Percentiles rank a stretch among this genome's conserved stretches.
phyloP scores from a whole-genome alignment of 37 sponge, comb jelly and placozoan genomes.

The Theonella swinhoei region DNA sequence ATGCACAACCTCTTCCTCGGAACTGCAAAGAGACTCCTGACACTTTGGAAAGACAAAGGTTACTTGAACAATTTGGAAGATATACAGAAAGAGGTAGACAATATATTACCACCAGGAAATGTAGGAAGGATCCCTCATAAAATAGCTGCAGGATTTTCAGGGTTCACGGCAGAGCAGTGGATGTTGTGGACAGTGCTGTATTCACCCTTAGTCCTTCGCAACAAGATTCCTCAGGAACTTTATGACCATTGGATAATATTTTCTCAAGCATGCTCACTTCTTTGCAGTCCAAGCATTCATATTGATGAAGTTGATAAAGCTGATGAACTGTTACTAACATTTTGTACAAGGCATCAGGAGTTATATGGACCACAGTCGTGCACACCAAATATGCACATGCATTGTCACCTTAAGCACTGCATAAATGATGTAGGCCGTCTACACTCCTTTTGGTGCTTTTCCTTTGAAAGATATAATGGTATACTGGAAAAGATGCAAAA shows the following conservation, averaged over 20 bases:
- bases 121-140: constrained; percentile 56
- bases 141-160: constrained; percentile 40
- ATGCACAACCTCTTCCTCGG: constrained; percentile 59
- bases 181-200: constrained; percentile 46
- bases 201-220: constrained; percentile 16
- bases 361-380: constrained; percentile 39
- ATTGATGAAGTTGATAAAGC: constrained; percentile 19
- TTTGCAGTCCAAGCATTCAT: constrained; percentile 8
- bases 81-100: constrained; percentile 33
- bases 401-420: constrained; percentile 46
- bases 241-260: constrained; percentile 52
- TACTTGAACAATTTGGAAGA: constrained; percentile 13
- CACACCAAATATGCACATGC: constrained; percentile 61
- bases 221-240: constrained; percentile 9
- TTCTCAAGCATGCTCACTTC: constrained; percentile 41
- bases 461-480: constrained; percentile 69
- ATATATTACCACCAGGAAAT: constrained; percentile 13
- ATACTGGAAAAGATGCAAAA: constrained; percentile 10
- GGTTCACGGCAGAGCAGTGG: constrained; percentile 75
- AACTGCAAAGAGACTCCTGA: constrained; percentile 36
- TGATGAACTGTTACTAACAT: constrained; percentile 14
- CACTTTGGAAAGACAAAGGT: constrained; percentile 2
- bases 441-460: constrained; percentile 58
- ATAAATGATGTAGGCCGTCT: constrained; percentile 49
- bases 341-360: constrained; percentile 14